Conservation (phyloP, 1,140 invertebrate species). For the Bombyx mandarina region DNA sequence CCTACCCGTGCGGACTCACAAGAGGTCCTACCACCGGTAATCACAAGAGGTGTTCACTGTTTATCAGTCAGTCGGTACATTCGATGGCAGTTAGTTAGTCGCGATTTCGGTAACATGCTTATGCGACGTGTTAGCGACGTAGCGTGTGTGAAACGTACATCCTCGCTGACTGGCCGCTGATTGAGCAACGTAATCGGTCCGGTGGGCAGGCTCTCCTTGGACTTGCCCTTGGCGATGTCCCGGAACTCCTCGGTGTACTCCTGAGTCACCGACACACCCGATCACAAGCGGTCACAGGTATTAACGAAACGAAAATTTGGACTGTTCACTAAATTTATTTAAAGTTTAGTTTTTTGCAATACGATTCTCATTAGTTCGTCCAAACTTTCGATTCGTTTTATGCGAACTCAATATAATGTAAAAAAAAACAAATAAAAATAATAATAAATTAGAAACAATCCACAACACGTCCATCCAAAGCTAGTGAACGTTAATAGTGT, state of each 20-base stretch:
- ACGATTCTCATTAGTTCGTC: slow-evolving; percentile 9
- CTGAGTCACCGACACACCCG: slow-evolving; percentile 73
- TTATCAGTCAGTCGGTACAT: no score
- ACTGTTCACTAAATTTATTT: slow-evolving; percentile 4
- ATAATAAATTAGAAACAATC: slow-evolving; percentile 32
- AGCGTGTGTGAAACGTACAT: slow-evolving; percentile 81
- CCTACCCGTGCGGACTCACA: no score
- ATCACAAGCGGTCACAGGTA: slow-evolving; percentile 49
- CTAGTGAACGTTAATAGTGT: slow-evolving; percentile 35
- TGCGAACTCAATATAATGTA: slow-evolving; percentile 43
- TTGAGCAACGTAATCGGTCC: slow-evolving; percentile 96
- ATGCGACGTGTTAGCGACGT: slow-evolving; percentile 4
- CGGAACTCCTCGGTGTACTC: slow-evolving; percentile 97
- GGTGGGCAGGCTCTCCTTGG: slow-evolving; percentile 90
- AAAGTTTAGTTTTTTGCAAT: background rate
- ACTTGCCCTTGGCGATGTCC: slow-evolving; percentile 94
- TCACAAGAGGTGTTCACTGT: no score
- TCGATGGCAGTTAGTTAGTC: no score
- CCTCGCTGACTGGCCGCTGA: slow-evolving; percentile 94
- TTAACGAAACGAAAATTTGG: slow-evolving; percentile 24
- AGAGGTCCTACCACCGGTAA: no score
- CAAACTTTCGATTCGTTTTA: slow-evolving; percentile 35
- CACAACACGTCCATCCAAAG: slow-evolving; percentile 47
- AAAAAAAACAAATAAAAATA: slow-evolving; percentile 18
- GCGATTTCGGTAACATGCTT: background rate